phyloP scores from a whole-genome alignment of 2,797 vertebrate species.

The Ctenopoma kingsleyae region DNA sequence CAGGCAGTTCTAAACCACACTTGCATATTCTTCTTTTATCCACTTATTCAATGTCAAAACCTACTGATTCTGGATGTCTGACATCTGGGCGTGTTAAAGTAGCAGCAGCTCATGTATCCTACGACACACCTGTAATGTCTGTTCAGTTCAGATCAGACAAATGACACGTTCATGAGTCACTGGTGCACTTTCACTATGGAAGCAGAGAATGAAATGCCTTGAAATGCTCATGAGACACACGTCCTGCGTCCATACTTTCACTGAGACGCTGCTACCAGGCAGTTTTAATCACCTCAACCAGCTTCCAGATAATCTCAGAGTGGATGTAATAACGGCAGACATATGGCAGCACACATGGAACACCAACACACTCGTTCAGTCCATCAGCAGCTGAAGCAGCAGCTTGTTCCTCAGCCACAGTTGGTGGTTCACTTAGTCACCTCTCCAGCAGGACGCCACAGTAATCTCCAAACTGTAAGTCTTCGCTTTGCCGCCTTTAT shows the following conservation, averaged over 20 bases:
- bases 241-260: not conserved
- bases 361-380: not conserved
- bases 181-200: no score
- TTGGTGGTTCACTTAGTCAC: conserved; percentile 33
- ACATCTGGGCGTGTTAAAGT: no score
- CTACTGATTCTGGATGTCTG: no score
- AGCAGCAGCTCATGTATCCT: no score
- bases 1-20: no score
- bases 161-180: no score
- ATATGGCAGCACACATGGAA: conserved; percentile 48
- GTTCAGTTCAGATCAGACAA: no score
- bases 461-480: conserved; percentile 18
- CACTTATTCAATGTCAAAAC: no score
- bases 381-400: conserved; percentile 44
- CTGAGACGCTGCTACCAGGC: not conserved
- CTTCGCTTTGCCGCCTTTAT: not conserved
- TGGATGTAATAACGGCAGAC: conserved; percentile 31
- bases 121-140: no score
- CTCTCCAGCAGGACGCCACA: not conserved
- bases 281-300: conserved; percentile 22
- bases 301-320: conserved; percentile 18
- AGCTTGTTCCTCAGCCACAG: conserved; percentile 54
- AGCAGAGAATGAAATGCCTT: not conserved
- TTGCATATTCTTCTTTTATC: no score
- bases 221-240: not conserved